Evolutionary conservation across 2,113 vertebrate species (phyloP), one percentile per base, ranked within the genome.

Genomic region (Promerops cafer): DNA sequence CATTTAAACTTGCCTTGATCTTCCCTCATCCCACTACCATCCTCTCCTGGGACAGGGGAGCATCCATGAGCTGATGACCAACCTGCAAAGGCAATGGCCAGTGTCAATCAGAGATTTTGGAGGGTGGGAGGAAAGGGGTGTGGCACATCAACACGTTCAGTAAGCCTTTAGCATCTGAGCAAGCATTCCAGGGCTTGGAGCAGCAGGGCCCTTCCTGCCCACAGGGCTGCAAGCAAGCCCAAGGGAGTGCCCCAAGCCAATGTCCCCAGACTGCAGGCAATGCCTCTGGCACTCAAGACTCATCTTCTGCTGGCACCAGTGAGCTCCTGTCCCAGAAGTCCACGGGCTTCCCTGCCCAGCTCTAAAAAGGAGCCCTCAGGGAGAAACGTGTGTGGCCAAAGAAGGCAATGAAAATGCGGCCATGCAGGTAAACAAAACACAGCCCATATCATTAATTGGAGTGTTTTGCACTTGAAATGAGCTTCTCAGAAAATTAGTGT

Each of bases 401-500:
- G 15, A 27, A 82, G 76, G 64, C 27, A 82, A 89, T 68, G 16
- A 68, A 52, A 71, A 82, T 74, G 59, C 0, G 18, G 37, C 33
- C 3, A 2, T 9, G 15, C 65, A 66, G 70, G 70, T 89, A 92
- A 77, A 40, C 35, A 40, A 40, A 50, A n/a, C 30, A 6, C 44
- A 63, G 57, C 57, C 17, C 11, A 0, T 60, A 15, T 76, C 83
- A 77, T 81, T 93, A 95, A 7, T n/a, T 66, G 79, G 59, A 56
- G 15, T 57, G 53, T 22, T 93, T 91, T 91, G 75, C 91, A 69
- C 63, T 35, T 78, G 24, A 53, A 72, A 89, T 69, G 84, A 69
- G 64, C 80, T 95, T 89, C 84, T 69, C 35, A 3, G 21, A 60
- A 89, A 72, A 91, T 85, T 53, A 59, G 7, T 19, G 12, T 24